A percentile compares a stretch with the other conserved stretches of the same genome.
These are phyloP conservation scores for Patagioenas fasciata DNA, from an alignment of 2,113 vertebrate genomes.

Conservation along the genomic window DNA sequence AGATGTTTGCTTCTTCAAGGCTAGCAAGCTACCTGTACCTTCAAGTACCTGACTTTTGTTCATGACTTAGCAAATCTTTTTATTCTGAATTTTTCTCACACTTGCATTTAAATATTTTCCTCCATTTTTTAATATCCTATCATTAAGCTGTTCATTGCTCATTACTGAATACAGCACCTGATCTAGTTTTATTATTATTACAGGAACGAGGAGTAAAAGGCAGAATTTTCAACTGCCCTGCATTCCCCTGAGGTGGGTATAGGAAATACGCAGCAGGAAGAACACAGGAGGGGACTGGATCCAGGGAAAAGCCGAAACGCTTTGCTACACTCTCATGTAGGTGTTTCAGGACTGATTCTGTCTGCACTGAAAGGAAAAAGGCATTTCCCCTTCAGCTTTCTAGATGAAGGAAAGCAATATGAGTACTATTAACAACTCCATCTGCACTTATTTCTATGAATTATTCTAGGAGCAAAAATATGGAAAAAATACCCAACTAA, in stretches of 20 bases:
- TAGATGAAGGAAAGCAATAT: neutral
- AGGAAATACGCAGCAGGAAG: neutral
- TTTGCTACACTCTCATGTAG: neutral
- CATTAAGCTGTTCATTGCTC: neutral
- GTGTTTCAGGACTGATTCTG: neutral
- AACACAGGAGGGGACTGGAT: neutral
- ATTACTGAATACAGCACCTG: neutral
- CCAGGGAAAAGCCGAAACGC: too few relatives aligned
- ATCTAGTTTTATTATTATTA: neutral
- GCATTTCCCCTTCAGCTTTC: neutral
- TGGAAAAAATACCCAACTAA: accelerated
- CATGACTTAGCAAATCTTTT: neutral
- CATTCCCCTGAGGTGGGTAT: neutral
- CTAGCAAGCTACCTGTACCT: neutral
- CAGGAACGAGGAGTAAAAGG: neutral
- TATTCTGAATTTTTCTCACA: neutral
- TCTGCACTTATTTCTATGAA: neutral
- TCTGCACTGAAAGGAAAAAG: neutral
- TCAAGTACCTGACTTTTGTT: neutral
- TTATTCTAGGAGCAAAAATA: neutral
- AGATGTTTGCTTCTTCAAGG: neutral
- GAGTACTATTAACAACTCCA: neutral
- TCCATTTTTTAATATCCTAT: neutral
- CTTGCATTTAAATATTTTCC: neutral
- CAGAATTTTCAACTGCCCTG: neutral